Conservation (phyloP, 2,888 invertebrate species). For the Alitta virens region DNA sequence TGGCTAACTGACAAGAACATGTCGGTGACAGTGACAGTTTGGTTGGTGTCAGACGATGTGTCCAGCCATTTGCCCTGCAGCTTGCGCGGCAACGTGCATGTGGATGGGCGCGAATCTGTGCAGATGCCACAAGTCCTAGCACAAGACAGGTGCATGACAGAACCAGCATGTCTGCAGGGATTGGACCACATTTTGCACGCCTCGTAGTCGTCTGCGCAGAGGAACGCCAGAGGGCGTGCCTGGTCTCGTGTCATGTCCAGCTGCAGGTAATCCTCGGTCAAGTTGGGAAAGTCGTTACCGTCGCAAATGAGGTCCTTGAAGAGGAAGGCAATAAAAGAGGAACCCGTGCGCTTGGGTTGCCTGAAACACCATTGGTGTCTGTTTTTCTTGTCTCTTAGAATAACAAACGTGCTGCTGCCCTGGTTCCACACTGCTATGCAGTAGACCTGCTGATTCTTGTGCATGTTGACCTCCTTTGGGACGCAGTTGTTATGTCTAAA, state of each 20-base stretch:
- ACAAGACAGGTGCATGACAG: constrained; percentile 16
- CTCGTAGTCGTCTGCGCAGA: constrained; percentile 19
- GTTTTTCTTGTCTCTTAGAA: constrained; percentile 11
- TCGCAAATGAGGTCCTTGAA: constrained; percentile 12
- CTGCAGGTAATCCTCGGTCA: constrained; percentile 12
- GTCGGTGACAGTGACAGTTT: constrained; percentile 2
- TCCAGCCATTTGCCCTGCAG: constrained; percentile 17
- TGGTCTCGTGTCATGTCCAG: constrained; percentile 6
- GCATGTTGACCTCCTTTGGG: constrained; percentile 14
- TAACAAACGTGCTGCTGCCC: constrained; percentile 3
- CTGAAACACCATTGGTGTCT: constrained; percentile 19
- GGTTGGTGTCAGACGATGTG: constrained; percentile 1
- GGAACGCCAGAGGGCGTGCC: constrained; percentile 7
- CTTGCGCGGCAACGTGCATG: constrained; percentile 10
- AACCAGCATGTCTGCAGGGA: constrained; percentile 16
- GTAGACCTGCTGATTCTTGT: constrained; percentile 7
- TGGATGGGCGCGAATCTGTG: constrained; percentile 4
- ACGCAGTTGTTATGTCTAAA: constrained; percentile 14
- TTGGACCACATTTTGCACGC: constrained; percentile 15
- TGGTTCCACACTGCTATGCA: constrained; percentile 18
- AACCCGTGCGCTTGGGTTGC: neutral
- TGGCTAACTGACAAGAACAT: neutral
- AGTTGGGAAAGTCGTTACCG: neutral
- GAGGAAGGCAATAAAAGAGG: constrained; percentile 3
- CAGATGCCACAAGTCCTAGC: constrained; percentile 18